Evolutionary conservation across 2,888 invertebrate species (phyloP), one percentile per base, ranked within the genome.

Genomic region (Oscheius sp.): DNA sequence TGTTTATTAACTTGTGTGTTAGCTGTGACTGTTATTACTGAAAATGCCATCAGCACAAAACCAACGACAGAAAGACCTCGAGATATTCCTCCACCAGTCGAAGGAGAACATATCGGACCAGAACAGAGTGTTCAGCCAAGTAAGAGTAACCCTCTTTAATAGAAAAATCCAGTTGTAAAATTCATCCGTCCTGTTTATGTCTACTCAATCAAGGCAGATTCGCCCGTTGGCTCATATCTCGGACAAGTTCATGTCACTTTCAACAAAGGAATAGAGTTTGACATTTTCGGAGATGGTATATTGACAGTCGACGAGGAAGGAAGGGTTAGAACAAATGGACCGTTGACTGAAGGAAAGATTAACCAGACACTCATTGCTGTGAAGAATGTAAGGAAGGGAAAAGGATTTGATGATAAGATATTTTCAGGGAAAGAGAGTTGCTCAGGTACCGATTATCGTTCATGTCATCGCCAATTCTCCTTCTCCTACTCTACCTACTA

Each of bases 311-410:
- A 74, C 51, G 28, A 50, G 4, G 67, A 73, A 5, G 77, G 77
- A 5, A 33, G 70, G 17, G 68, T 77, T 0, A 28, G 71, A 1
- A 69, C 74, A 2, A 44, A 57, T 22, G 56, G 57, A 36, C 64
- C 70, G 9, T 50, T 74, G 9, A 41, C 30, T 22, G 62, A 50
- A 14, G 50, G 50, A 36, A 72, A 67, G 2, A 66, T 74, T 28
- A 68, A 71, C 57, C 72, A 73, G 26, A 67, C 71, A 2, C 57
- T 77, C 26, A 66, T 74, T 32, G 77, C 73, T 2, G 68, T 68
- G 8, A 54, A 50, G 14, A 49, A 45, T 12, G 70, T 70, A 32
- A 45, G 66, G 14, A 22, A 2, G 2, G 54, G 9, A 24, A 28
- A 28, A 30, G 24, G 12, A 14, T 36, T 17, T 24, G 1, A 57